These are phyloP conservation scores for Coturnix japonica DNA, from an alignment of 2,113 vertebrate genomes.

Conservation along the genomic window DNA sequence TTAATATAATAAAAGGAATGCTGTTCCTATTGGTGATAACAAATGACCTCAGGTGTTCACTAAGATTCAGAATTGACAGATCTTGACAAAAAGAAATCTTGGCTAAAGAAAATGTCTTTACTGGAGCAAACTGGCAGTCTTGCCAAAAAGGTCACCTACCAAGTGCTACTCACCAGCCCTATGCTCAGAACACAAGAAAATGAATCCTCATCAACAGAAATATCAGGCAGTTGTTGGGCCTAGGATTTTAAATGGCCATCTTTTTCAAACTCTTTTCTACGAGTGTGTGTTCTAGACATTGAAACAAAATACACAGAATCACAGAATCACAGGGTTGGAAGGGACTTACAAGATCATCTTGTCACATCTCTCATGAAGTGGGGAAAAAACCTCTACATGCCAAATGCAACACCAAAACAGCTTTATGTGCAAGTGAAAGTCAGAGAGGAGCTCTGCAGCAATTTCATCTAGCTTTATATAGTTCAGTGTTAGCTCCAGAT, in stretches of 20 bases:
- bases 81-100: not conserved
- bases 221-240: no score
- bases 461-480: not conserved
- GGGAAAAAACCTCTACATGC: not conserved
- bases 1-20: not conserved
- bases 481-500: not conserved
- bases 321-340: no score
- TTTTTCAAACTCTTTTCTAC: not conserved
- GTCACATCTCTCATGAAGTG: not conserved
- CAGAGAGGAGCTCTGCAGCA: not conserved
- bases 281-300: not conserved
- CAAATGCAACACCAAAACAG: not conserved
- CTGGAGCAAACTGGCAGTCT: not conserved
- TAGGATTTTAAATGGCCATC: not conserved
- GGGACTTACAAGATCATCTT: no score
- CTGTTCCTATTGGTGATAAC: not conserved
- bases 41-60: not conserved
- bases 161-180: rapidly evolving
- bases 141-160: not conserved
- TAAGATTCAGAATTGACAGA: not conserved
- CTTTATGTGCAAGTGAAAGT: not conserved
- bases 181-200: not conserved
- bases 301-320: not conserved
- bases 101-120: not conserved
- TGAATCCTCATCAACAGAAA: not conserved